Evolutionary conservation across 2,113 vertebrate genomes (phyloP).

Genomic region (Eudyptes chrysolophus): DNA sequence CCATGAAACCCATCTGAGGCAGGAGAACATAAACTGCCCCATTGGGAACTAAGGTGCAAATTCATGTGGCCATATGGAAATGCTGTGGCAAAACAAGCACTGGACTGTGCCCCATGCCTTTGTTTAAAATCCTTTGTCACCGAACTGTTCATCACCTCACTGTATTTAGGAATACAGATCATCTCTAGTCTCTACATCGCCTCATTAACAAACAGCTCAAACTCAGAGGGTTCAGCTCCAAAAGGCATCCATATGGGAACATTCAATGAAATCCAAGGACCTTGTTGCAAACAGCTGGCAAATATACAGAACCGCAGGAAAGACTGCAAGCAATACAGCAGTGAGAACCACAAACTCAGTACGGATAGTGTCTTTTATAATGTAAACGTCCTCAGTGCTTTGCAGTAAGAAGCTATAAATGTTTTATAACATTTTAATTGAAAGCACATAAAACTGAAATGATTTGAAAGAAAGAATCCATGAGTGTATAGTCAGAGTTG

Average conservation of each 20-base stretch:
- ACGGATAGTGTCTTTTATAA: background rate
- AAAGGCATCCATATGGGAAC: background rate
- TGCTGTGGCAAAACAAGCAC: background rate
- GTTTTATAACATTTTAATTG: conserved; percentile 53
- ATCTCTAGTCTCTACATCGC: background rate
- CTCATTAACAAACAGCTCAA: background rate
- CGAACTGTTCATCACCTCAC: background rate
- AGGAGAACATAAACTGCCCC: background rate
- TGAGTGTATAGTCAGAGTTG: background rate
- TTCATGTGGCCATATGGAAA: background rate
- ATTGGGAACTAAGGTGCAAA: background rate
- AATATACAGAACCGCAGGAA: conserved; percentile 9
- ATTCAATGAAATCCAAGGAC: background rate
- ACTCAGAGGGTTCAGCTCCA: background rate
- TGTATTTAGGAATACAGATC: background rate
- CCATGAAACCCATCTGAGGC: background rate
- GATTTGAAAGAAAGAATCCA: background rate
- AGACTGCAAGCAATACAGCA: conserved; percentile 18
- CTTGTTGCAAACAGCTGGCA: conserved; percentile 18
- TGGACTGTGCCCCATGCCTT: background rate
- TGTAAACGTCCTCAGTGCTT: background rate
- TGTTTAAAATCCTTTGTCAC: background rate
- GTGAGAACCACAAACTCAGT: background rate
- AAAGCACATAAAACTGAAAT: conserved; percentile 22
- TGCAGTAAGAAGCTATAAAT: conserved; percentile 31